phyloP scores from a whole-genome alignment of 2,888 invertebrate genomes.

The Macrophya annulata region DNA sequence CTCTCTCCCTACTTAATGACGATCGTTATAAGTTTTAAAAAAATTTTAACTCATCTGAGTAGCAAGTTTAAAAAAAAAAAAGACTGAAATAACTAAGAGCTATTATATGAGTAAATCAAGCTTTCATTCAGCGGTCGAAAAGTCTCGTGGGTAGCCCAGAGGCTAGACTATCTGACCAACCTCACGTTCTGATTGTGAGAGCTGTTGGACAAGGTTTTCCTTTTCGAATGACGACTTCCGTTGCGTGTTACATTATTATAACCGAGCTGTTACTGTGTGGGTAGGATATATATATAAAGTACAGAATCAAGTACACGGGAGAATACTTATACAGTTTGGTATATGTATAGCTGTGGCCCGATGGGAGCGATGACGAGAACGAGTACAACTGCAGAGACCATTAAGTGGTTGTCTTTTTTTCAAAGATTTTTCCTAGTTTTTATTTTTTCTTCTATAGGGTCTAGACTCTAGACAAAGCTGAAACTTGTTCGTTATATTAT shows the following conservation, averaged over 20 bases:
- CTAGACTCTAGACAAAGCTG: slow-evolving; percentile 30
- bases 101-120: not conserved
- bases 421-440: not conserved
- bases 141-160: not conserved
- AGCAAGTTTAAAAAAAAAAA: not conserved
- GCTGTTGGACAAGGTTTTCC: slow-evolving; percentile 62
- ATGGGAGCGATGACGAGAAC: slow-evolving; percentile 36
- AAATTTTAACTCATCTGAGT: not conserved
- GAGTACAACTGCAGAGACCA: slow-evolving; percentile 40
- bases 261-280: not conserved
- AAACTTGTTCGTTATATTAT: slow-evolving; percentile 3
- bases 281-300: not conserved
- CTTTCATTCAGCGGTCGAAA: not conserved
- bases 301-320: not conserved
- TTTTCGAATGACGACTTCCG: slow-evolving; percentile 57
- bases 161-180: not conserved
- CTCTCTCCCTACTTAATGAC: not conserved
- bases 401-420: slow-evolving; percentile 34
- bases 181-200: slow-evolving; percentile 4
- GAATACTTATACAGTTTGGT: not conserved
- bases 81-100: not conserved
- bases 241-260: not conserved
- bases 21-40: not conserved
- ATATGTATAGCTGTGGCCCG: not conserved
- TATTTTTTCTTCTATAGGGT: not conserved